A percentile compares a stretch with the other conserved stretches of the same genome.
Evolutionary conservation across 2,113 vertebrate genomes (phyloP).

Genomic region (Cryptomyrus ogoouensis): DNA sequence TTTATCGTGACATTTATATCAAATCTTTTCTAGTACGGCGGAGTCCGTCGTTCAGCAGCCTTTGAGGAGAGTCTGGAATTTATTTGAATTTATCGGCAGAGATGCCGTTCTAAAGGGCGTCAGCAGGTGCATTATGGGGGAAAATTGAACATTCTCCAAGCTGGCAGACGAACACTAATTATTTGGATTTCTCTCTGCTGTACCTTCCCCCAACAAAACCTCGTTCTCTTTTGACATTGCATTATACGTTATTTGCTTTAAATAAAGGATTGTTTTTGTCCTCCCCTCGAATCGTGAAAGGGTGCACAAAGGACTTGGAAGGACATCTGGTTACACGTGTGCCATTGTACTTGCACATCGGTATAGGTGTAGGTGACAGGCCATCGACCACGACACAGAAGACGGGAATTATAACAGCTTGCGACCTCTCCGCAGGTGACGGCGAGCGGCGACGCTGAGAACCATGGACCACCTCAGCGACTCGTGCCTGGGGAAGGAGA

Average conservation of each 20-base stretch:
- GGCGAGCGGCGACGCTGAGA: conserved; percentile 74
- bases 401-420: not conserved
- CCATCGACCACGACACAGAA: not conserved
- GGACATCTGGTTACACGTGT: not conserved
- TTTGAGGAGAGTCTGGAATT: not conserved
- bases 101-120: not conserved
- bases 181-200: not conserved
- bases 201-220: not conserved
- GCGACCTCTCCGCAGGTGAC: conserved; percentile 61
- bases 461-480: conserved; percentile 92
- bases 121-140: not conserved
- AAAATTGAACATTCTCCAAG: not conserved
- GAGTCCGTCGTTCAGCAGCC: not conserved
- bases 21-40: not conserved
- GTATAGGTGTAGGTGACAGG: not conserved
- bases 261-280: not conserved
- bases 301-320: not conserved
- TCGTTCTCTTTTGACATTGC: not conserved
- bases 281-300: not conserved
- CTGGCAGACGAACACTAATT: not conserved
- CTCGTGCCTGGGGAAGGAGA: conserved; percentile 84
- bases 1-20: not conserved
- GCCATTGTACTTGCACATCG: not conserved
- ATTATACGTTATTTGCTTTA: not conserved
- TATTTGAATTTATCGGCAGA: not conserved